Conservation (phyloP, 1,140 invertebrate species). For the Listronotus bonariensis region DNA sequence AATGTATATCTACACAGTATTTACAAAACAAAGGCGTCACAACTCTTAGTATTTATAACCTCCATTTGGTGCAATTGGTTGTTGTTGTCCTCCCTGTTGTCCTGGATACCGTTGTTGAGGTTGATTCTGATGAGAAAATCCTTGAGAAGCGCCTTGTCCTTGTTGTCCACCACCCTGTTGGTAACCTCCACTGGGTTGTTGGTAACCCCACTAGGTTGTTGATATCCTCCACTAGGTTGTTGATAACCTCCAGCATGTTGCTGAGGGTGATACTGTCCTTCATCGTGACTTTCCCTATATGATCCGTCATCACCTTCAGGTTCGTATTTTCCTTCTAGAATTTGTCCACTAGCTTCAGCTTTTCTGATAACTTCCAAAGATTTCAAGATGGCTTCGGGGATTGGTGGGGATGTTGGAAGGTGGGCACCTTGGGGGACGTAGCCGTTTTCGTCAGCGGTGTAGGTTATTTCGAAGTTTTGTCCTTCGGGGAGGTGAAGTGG, state of each 20-base stretch:
- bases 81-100: slow-evolving; percentile 3
- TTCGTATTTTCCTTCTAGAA: slow-evolving; percentile 21
- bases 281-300: slow-evolving; percentile 23
- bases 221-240: slow-evolving; percentile 3
- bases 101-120: slow-evolving; percentile 1
- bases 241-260: slow-evolving; percentile 3
- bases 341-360: slow-evolving; percentile 25
- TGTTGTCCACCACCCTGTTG: slow-evolving; percentile 2
- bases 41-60: slow-evolving; percentile 23
- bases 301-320: slow-evolving; percentile 27
- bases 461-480: slow-evolving; percentile 47
- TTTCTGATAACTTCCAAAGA: slow-evolving; percentile 57
- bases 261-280: slow-evolving; percentile 24
- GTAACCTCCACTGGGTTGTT: slow-evolving; percentile 3
- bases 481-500: slow-evolving; percentile 54
- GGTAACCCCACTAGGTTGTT: slow-evolving; percentile 2
- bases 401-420: slow-evolving; percentile 61
- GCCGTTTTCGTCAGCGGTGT: slow-evolving; percentile 71
- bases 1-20: slow-evolving; percentile 19
- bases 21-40: neutral
- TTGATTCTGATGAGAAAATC: slow-evolving; percentile 2
- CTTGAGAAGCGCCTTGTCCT: slow-evolving; percentile 7
- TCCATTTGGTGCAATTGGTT: slow-evolving; percentile 19
- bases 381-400: slow-evolving; percentile 60
- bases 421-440: slow-evolving; percentile 64